Conservation (phyloP, 2,888 invertebrate genomes). For the Amphipyra tragopoginis region DNA sequence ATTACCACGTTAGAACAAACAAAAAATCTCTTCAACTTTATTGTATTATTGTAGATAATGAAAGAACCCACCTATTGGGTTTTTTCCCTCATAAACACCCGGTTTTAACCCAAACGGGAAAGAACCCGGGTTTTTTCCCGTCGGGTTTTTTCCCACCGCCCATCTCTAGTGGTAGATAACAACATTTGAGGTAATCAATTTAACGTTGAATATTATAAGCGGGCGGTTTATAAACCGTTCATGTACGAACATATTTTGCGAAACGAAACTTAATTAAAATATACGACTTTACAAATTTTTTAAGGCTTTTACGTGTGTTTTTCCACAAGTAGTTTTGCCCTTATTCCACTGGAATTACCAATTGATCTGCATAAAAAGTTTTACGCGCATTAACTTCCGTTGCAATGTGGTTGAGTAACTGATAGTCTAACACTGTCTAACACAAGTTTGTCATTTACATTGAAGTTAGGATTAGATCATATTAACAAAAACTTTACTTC, state of each 20-base stretch:
- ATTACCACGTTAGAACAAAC: too few relatives aligned
- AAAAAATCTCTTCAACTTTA: too few relatives aligned
- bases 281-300: slow-evolving; percentile 14
- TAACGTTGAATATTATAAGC: neutral
- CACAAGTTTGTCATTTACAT: too few relatives aligned
- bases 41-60: too few relatives aligned
- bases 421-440: too few relatives aligned
- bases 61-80: too few relatives aligned
- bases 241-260: neutral
- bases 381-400: slow-evolving; percentile 8
- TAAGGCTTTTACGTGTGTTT: slow-evolving; percentile 27
- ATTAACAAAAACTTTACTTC: slow-evolving; percentile 20
- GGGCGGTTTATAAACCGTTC: neutral
- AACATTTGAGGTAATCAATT: too few relatives aligned
- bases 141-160: too few relatives aligned
- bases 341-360: slow-evolving; percentile 11
- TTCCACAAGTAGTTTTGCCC: slow-evolving; percentile 6
- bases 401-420: slow-evolving; percentile 13
- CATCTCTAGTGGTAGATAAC: too few relatives aligned
- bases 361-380: slow-evolving; percentile 20
- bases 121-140: too few relatives aligned
- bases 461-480: slow-evolving; percentile 13
- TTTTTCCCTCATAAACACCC: too few relatives aligned
- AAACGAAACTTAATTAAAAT: slow-evolving; percentile 7
- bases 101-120: too few relatives aligned